These are phyloP conservation scores for Thalassarche chlororhynchos DNA, from an alignment of 2,113 vertebrate genomes.

Conservation along the genomic window DNA sequence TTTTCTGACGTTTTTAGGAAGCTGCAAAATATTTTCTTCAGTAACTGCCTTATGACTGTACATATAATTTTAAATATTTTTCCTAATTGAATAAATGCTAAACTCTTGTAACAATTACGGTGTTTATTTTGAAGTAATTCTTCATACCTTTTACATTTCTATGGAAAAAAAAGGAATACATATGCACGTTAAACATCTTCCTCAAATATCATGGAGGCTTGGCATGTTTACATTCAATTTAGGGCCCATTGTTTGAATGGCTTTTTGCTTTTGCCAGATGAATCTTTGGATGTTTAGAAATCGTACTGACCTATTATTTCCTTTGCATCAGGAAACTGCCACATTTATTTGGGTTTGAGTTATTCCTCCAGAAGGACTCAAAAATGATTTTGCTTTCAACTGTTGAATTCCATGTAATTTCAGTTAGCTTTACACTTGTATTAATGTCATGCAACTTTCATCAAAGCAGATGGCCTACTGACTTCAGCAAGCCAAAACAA, in stretches of 20 bases:
- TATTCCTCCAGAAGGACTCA: background rate
- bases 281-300: background rate
- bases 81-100: background rate
- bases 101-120: background rate
- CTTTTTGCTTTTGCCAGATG: background rate
- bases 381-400: background rate
- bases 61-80: background rate
- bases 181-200: background rate
- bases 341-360: background rate
- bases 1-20: background rate
- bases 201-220: background rate
- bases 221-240: background rate
- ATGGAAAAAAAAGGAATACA: background rate
- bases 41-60: background rate
- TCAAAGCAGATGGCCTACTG: background rate
- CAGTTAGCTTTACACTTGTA: background rate
- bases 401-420: background rate
- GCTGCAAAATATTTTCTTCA: background rate
- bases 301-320: background rate
- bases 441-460: background rate
- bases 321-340: background rate
- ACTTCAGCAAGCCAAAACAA: background rate
- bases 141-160: background rate
- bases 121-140: background rate
- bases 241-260: background rate